A percentile compares a stretch with the other conserved stretches of the same genome.
These are phyloP conservation scores for Porites evermanni DNA, from an alignment of 92 coral and sea anemone genomes.

Conservation along the genomic window DNA sequence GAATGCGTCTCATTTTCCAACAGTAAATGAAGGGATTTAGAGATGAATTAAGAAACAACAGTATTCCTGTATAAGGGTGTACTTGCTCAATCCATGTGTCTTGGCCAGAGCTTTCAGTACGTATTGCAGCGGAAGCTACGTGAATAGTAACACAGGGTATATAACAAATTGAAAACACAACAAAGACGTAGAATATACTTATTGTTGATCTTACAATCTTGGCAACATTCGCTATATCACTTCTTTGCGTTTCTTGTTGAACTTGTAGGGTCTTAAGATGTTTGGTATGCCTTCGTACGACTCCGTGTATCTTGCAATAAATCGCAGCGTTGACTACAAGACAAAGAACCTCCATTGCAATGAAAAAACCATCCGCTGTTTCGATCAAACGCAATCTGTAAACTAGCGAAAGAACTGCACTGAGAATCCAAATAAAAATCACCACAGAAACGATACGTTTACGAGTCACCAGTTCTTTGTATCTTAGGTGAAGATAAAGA, in stretches of 20 bases:
- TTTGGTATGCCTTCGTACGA: background rate
- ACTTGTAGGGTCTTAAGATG: background rate
- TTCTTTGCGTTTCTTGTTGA: background rate
- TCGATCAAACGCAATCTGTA: background rate
- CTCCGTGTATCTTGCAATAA: background rate
- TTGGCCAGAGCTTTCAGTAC: background rate
- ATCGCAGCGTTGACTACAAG: background rate
- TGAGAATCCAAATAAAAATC: conserved; percentile 3
- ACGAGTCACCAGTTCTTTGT: conserved; percentile 31
- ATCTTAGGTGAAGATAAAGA: conserved; percentile 19
- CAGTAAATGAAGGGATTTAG: background rate
- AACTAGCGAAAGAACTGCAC: background rate
- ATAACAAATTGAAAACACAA: background rate
- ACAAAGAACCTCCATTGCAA: background rate
- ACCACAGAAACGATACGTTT: conserved; percentile 23
- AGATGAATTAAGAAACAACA: background rate
- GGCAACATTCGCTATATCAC: background rate
- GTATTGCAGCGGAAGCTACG: background rate
- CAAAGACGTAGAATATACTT: background rate
- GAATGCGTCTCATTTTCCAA: background rate
- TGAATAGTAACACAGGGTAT: background rate
- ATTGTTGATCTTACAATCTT: background rate
- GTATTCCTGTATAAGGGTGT: background rate
- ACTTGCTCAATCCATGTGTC: background rate
- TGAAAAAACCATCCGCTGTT: background rate